Conservation (phyloP, 2,113 vertebrate genomes). For the Corvus hawaiiensis region DNA sequence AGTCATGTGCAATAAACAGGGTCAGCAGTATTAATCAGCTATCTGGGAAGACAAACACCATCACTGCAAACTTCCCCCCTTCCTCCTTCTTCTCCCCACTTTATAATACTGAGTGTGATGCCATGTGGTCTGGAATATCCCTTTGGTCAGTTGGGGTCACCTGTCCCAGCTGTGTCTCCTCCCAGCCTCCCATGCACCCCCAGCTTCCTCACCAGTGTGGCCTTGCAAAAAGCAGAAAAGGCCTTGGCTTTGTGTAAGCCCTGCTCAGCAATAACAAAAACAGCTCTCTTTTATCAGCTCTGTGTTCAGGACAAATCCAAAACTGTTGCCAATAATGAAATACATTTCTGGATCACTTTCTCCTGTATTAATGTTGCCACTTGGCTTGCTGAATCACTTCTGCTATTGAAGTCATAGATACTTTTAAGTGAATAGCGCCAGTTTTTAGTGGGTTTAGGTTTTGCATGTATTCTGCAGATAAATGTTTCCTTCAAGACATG, state of each 20-base stretch:
- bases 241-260: background rate
- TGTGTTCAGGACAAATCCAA: background rate
- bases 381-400: background rate
- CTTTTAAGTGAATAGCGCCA: background rate
- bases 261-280: background rate
- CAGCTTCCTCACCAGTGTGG: background rate
- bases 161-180: background rate
- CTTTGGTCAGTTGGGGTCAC: background rate
- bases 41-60: background rate
- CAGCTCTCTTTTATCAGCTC: background rate
- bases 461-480: background rate
- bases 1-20: background rate
- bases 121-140: background rate
- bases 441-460: background rate
- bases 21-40: background rate
- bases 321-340: background rate
- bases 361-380: background rate
- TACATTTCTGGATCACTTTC: background rate
- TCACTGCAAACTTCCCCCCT: background rate
- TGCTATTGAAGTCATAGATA: background rate
- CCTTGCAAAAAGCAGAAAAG: rapidly evolving
- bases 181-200: background rate
- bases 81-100: background rate
- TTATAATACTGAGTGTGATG: background rate
- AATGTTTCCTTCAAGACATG: background rate